These are phyloP conservation scores for Aphelinus atriplicis DNA, from an alignment of 1,140 invertebrate species.

Conservation along the genomic window DNA sequence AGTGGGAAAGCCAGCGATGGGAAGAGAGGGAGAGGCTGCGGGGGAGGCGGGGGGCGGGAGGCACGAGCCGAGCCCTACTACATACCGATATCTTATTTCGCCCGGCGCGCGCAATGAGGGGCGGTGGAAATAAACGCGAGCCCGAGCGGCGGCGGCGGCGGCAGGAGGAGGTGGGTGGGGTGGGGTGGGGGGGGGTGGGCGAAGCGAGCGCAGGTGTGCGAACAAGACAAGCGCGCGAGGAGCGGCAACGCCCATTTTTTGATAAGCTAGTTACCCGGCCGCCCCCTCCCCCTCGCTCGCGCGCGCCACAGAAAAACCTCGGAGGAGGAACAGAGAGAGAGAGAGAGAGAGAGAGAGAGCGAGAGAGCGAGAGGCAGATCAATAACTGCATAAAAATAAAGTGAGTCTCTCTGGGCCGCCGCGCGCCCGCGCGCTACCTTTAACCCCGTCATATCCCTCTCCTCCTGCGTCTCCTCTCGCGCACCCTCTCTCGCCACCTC, in stretches of 20 bases:
- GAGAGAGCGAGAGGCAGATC: constrained; percentile 55
- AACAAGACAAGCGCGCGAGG: constrained; percentile 53
- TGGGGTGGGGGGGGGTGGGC: neutral
- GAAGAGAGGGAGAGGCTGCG: constrained; percentile 51
- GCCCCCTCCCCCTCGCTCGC: constrained; percentile 49
- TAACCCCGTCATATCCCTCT: constrained; percentile 55
- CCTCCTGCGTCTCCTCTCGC: constrained; percentile 48
- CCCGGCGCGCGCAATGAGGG: constrained; percentile 24
- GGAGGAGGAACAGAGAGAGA: constrained; percentile 48
- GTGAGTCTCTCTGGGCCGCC: constrained; percentile 61
- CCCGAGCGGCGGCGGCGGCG: neutral
- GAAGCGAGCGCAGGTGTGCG: constrained; percentile 50
- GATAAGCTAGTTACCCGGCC: constrained; percentile 67
- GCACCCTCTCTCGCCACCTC: constrained; percentile 41
- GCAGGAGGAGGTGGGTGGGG: neutral
- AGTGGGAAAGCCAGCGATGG: too few species aligned
- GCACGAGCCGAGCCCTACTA: constrained; percentile 45
- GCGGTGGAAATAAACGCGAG: constrained; percentile 34
- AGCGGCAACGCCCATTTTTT: constrained; percentile 68
- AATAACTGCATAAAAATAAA: constrained; percentile 69
- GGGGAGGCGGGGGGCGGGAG: constrained; percentile 38
- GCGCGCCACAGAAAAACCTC: constrained; percentile 10
- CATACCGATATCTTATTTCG: constrained; percentile 60
- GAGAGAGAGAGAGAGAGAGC: constrained; percentile 34
- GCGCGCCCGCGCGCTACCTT: constrained; percentile 53